Evolutionary conservation across 2,113 vertebrate genomes (phyloP).

Genomic region (Pteropus alecto): DNA sequence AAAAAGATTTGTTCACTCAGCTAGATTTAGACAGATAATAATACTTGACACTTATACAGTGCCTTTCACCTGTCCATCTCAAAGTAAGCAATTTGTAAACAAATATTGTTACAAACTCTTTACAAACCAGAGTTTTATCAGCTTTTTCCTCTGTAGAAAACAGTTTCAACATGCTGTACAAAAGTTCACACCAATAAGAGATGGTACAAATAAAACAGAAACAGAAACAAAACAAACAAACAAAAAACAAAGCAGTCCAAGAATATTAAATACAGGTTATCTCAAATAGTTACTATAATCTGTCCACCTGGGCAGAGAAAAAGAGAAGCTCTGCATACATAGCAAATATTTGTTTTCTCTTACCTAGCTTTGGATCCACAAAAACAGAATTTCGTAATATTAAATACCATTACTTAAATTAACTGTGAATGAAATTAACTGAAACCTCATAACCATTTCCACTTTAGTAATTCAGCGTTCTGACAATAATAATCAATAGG

Average conservation of each 20-base stretch:
- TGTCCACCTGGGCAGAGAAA: not conserved
- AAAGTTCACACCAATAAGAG: not conserved
- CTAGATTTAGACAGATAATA: conserved; percentile 72
- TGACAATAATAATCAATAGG: conserved; percentile 39
- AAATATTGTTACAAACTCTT: conserved; percentile 45
- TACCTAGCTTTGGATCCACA: not conserved
- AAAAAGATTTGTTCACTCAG: conserved; percentile 77
- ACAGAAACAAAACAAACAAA: not conserved
- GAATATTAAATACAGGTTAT: not conserved
- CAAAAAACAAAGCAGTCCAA: not conserved
- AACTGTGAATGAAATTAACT: conserved; percentile 23
- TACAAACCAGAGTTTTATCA: not conserved
- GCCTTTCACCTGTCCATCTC: conserved; percentile 73
- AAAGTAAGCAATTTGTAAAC: conserved; percentile 71
- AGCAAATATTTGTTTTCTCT: not conserved
- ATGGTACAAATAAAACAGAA: not conserved
- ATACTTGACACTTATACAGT: conserved; percentile 67
- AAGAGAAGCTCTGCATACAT: not conserved
- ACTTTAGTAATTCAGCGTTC: conserved; percentile 44
- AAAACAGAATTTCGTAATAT: conserved; percentile 26
- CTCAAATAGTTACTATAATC: not conserved
- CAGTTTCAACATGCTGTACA: not conserved
- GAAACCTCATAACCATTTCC: conserved; percentile 42
- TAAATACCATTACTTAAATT: conserved; percentile 41
- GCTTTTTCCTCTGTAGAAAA: conserved; percentile 21